Conservation (phyloP, 2,113 vertebrate genomes). For the Sterrhoptilus dennistouni region DNA sequence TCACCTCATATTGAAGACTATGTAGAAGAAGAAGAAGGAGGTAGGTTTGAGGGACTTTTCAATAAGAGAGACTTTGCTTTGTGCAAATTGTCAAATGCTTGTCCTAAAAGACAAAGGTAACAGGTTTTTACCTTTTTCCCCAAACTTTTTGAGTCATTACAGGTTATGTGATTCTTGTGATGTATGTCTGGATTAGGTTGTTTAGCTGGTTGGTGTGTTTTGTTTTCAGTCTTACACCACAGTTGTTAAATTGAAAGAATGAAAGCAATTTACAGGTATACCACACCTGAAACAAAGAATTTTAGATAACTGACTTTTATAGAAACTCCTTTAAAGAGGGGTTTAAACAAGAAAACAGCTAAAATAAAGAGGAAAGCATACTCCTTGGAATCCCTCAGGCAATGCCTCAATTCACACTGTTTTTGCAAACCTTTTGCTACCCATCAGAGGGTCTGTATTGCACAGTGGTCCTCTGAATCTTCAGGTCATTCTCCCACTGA, state of each 20-base stretch:
- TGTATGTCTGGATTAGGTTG: not conserved
- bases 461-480: too few species aligned
- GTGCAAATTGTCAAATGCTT: not conserved
- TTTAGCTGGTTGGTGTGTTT: not conserved
- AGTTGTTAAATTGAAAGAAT: not conserved
- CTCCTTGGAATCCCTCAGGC: not conserved
- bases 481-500: not conserved
- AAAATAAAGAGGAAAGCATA: not conserved
- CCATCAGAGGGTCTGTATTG: not conserved
- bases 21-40: not conserved
- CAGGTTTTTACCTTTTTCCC: not conserved
- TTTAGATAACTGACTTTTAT: not conserved
- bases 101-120: not conserved
- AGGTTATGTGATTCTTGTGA: not conserved
- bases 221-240: not conserved
- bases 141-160: not conserved
- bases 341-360: not conserved
- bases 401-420: not conserved
- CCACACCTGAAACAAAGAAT: not conserved
- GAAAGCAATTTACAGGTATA: not conserved
- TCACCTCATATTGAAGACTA: accelerated
- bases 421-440: not conserved
- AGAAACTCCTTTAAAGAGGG: not conserved
- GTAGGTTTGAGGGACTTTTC: not conserved
- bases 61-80: not conserved